Conservation (phyloP, 1,140 invertebrate species). For the Aphaenogaster floridana region DNA sequence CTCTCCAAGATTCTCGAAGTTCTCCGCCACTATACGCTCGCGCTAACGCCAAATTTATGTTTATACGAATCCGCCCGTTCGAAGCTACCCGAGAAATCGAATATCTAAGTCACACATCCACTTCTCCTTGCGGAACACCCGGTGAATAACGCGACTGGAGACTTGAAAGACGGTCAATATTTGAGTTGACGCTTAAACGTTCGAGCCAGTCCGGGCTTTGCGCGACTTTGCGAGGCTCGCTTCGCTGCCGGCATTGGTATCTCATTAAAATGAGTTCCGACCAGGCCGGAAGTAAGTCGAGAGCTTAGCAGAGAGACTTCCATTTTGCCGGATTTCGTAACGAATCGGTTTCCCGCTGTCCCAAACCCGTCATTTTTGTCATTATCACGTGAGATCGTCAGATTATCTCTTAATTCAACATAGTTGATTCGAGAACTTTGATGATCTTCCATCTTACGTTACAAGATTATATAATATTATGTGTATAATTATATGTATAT, state of each 20-base stretch:
- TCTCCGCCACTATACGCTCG: neutral
- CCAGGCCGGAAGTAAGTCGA: neutral
- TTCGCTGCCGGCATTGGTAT: conserved; percentile 30
- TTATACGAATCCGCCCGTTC: neutral
- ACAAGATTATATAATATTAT: neutral
- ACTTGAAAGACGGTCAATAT: conserved; percentile 51
- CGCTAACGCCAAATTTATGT: neutral
- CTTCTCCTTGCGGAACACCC: neutral
- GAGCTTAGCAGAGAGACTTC: neutral
- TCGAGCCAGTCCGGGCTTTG: neutral
- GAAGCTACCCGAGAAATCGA: neutral
- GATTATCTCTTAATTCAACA: conserved; percentile 1
- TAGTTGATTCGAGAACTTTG: neutral
- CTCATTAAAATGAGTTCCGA: conserved; percentile 40
- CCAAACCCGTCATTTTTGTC: neutral
- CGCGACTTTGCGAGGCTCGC: conserved; percentile 13
- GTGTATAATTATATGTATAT: neutral
- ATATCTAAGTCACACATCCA: conserved; percentile 6
- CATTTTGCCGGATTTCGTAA: conserved; percentile 1
- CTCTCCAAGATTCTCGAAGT: neutral
- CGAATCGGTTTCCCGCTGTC: neutral
- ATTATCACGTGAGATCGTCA: neutral
- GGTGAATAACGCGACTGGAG: neutral
- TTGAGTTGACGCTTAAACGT: conserved; percentile 57
- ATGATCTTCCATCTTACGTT: neutral